Evolutionary conservation across 1,140 invertebrate genomes (phyloP).

Genomic region (Drosophila albomicans): DNA sequence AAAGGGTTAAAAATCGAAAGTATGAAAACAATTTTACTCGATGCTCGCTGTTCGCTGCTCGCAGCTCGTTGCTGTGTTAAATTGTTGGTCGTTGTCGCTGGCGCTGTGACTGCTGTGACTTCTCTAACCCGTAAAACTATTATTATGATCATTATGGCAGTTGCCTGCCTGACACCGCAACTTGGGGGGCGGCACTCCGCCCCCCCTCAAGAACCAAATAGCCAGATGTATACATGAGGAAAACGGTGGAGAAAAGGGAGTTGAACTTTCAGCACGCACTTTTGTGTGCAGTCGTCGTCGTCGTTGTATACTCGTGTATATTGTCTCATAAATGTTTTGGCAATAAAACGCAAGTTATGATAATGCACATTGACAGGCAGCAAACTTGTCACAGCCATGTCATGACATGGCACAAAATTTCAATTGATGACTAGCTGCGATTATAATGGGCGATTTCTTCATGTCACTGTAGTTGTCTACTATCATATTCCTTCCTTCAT

Average conservation of each 20-base stretch:
- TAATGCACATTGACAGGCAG: conserved; percentile 76
- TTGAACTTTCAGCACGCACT: conserved; percentile 73
- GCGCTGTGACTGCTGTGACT: conserved; percentile 78
- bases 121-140: conserved; percentile 81
- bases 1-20: conserved; percentile 61
- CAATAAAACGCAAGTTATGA: conserved; percentile 80
- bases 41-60: conserved; percentile 36
- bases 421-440: conserved; percentile 52
- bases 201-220: background rate
- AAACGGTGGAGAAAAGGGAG: background rate
- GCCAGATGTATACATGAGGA: too few species aligned
- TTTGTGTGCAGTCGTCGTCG: conserved; percentile 33
- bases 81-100: conserved; percentile 67
- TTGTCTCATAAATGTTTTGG: conserved; percentile 77
- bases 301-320: conserved; percentile 9
- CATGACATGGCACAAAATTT: conserved; percentile 54
- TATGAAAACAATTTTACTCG: conserved; percentile 70
- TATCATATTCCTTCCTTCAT: too few species aligned
- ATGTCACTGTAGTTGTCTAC: background rate
- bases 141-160: conserved; percentile 77
- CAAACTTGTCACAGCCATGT: conserved; percentile 52
- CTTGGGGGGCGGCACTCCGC: too few species aligned
- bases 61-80: conserved; percentile 59
- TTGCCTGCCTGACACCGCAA: conserved; percentile 1
- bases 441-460: conserved; percentile 47